Evolutionary conservation across 2,113 vertebrate genomes (phyloP).

Genomic region (Uria aalge): DNA sequence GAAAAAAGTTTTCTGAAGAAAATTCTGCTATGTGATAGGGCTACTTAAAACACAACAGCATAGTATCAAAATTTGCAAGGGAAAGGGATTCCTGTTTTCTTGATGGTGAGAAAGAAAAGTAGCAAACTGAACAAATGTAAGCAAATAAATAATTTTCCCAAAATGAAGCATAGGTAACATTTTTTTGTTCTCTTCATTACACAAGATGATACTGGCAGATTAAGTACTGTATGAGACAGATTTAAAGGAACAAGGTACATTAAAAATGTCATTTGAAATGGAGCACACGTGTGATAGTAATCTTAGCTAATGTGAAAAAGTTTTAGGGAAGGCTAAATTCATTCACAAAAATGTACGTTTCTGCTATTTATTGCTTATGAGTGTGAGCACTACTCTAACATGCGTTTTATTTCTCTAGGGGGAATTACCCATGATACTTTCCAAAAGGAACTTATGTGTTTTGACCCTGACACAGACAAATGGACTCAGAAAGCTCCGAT

Average conservation of each 20-base stretch:
- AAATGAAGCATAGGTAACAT: not conserved
- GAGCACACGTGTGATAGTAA: not conserved
- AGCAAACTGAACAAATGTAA: not conserved
- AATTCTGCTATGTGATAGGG: not conserved
- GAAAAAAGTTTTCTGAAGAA: not conserved
- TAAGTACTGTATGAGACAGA: not conserved
- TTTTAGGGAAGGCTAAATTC: not conserved
- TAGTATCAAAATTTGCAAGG: not conserved
- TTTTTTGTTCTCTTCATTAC: not conserved
- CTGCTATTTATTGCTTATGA: not conserved
- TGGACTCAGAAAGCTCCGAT: slow-evolving; percentile 98
- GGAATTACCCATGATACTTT: slow-evolving; percentile 99
- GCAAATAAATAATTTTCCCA: not conserved
- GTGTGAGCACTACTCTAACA: not conserved
- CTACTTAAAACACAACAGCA: not conserved
- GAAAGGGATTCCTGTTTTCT: not conserved
- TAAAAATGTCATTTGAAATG: not conserved
- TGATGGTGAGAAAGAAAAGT: not conserved
- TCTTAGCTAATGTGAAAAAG: not conserved
- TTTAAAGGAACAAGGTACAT: not conserved
- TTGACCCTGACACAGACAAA: slow-evolving; percentile 96
- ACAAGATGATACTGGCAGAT: too few species aligned
- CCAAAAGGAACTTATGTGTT: slow-evolving; percentile 99
- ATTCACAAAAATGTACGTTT: not conserved
- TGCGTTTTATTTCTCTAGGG: slow-evolving; percentile 73